phyloP scores from a whole-genome alignment of 2,113 vertebrate genomes.

The Triplophysa dalaica region DNA sequence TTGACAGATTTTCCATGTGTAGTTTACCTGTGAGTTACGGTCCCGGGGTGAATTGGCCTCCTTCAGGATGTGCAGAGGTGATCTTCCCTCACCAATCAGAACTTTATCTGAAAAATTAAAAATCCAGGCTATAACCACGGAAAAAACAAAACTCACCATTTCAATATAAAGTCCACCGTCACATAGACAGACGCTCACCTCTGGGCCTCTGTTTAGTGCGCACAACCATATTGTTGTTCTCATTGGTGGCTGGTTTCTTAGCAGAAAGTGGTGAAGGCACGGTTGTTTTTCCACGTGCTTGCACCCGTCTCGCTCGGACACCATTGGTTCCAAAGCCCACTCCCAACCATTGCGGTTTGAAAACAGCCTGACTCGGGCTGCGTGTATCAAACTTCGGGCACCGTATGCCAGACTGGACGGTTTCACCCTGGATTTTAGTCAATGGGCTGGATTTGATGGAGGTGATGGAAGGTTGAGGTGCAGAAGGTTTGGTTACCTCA shows the following conservation, averaged over 20 bases:
- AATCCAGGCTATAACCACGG: too few relatives aligned
- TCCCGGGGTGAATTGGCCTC: conserved; percentile 84
- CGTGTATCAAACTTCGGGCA: conserved; percentile 67
- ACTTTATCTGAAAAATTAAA: conserved; percentile 50
- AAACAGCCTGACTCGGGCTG: conserved; percentile 76
- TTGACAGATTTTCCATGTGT: background rate
- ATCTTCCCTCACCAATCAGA: conserved; percentile 71
- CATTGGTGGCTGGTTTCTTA: conserved; percentile 51
- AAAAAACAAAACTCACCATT: too few relatives aligned
- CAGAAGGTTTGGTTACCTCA: background rate
- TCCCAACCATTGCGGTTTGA: conserved; percentile 79
- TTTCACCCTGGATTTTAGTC: background rate
- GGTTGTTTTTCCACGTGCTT: conserved; percentile 59
- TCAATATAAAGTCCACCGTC: too few relatives aligned
- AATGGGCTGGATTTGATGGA: conserved; percentile 9
- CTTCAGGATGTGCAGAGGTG: conserved; percentile 84
- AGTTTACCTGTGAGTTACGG: conserved; percentile 65
- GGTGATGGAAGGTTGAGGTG: conserved; percentile 21
- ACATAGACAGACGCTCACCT: conserved; percentile 59
- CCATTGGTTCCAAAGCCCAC: conserved; percentile 71
- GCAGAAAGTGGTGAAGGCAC: conserved; percentile 66
- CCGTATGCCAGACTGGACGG: conserved; percentile 50
- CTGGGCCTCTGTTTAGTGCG: conserved; percentile 67
- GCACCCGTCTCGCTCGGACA: conserved; percentile 63
- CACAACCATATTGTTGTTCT: conserved; percentile 68